Conservation (phyloP, 2,113 vertebrate species). For the Corythornis vintsioides region DNA sequence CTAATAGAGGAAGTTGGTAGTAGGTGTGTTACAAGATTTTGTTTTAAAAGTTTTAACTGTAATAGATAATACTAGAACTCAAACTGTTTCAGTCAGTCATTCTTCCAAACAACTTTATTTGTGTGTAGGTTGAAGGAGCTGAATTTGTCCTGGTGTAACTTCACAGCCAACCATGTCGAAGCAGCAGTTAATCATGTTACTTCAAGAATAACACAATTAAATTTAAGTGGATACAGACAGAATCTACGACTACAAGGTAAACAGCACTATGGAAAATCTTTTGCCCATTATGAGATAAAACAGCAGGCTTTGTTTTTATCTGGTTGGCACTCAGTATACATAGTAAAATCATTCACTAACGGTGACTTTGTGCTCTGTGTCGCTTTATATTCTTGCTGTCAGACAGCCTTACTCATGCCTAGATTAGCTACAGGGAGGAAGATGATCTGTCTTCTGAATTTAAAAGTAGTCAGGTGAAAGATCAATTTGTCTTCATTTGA, state of each 20-base stretch:
- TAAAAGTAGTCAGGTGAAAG: neutral
- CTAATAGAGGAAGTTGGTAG: neutral
- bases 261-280: neutral
- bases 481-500: neutral
- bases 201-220: slow-evolving; percentile 80
- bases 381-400: neutral
- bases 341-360: neutral
- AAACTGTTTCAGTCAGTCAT: neutral
- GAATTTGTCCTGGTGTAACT: slow-evolving; percentile 93
- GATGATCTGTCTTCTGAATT: neutral
- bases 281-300: neutral
- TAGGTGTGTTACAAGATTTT: neutral
- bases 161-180: slow-evolving; percentile 82
- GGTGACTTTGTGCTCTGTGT: neutral
- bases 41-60: neutral
- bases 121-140: slow-evolving; percentile 81
- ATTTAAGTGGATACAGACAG: slow-evolving; percentile 94
- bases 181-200: slow-evolving; percentile 75
- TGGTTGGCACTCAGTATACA: neutral
- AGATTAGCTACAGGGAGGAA: neutral
- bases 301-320: neutral
- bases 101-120: neutral
- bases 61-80: neutral
- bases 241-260: slow-evolving; percentile 85
- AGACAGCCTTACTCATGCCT: neutral